phyloP scores from a whole-genome alignment of 2,113 vertebrate genomes.

The Heliornis fulica region DNA sequence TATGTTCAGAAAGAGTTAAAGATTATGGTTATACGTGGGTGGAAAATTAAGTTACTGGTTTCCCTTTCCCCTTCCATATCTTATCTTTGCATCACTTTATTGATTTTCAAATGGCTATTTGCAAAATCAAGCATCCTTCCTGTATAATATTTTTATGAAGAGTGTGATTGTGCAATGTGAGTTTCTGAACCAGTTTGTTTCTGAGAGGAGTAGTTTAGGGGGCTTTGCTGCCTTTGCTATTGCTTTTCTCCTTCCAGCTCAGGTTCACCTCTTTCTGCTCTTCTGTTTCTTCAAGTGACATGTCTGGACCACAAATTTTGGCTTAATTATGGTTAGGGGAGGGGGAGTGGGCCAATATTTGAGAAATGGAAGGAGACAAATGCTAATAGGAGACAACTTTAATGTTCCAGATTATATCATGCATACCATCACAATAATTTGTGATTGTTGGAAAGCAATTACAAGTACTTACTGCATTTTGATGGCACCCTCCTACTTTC shows the following conservation, averaged over 20 bases:
- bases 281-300: neutral
- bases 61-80: neutral
- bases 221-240: neutral
- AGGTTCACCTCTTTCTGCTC: neutral
- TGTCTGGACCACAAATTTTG: neutral
- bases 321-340: neutral
- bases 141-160: neutral
- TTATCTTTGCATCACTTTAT: neutral
- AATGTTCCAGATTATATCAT: neutral
- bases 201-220: neutral
- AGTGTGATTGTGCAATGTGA: neutral
- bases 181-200: neutral
- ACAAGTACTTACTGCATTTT: neutral
- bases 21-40: neutral
- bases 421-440: neutral
- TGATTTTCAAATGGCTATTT: neutral
- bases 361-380: neutral
- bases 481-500: neutral
- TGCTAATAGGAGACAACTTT: neutral
- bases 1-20: neutral
- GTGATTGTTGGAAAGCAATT: neutral
- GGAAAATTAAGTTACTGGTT: neutral
- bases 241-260: neutral
- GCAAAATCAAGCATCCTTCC: neutral
- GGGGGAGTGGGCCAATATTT: neutral